A percentile compares a stretch with the other conserved stretches of the same genome.
phyloP scores from a whole-genome alignment of 2,888 invertebrate species.

The Mesorhabditis sp. region DNA sequence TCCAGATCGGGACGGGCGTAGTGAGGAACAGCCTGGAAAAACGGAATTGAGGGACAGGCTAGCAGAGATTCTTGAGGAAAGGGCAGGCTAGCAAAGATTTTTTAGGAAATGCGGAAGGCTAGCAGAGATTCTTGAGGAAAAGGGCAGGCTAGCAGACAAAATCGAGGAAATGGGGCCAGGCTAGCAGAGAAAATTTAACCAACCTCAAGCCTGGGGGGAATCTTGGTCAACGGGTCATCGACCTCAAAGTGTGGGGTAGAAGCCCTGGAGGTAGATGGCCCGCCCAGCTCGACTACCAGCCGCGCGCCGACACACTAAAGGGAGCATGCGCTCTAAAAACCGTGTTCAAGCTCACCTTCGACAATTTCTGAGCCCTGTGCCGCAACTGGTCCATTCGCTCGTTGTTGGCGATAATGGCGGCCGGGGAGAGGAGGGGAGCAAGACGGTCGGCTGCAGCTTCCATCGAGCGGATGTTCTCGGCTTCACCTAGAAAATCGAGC shows the following conservation, averaged over 20 bases:
- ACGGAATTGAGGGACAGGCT: neutral
- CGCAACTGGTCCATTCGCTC: constrained; percentile 36
- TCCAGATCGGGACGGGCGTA: constrained; percentile 1
- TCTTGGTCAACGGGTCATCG: neutral
- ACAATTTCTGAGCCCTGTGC: constrained; percentile 27
- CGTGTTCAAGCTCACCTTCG: constrained; percentile 19
- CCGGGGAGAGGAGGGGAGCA: constrained; percentile 33
- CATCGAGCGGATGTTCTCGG: constrained; percentile 14
- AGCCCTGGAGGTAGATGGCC: constrained; percentile 30
- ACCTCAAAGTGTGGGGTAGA: neutral
- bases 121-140: no score
- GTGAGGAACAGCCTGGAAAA: neutral
- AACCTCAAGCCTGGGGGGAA: neutral
- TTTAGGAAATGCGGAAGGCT: no score
- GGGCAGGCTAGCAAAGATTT: no score
- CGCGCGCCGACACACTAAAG: constrained; percentile 32
- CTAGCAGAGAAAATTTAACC: neutral
- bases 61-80: no score
- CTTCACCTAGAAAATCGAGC: neutral
- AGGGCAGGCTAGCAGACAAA: no score
- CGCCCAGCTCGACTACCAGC: constrained; percentile 37
- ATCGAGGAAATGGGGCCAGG: no score
- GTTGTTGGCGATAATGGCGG: constrained; percentile 36
- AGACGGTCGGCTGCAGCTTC: constrained; percentile 34
- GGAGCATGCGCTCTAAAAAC: neutral